Evolutionary conservation across 2,113 vertebrate genomes (phyloP), one percentile per base, ranked within the genome.

Genomic region (Copsychus sechellarum): DNA sequence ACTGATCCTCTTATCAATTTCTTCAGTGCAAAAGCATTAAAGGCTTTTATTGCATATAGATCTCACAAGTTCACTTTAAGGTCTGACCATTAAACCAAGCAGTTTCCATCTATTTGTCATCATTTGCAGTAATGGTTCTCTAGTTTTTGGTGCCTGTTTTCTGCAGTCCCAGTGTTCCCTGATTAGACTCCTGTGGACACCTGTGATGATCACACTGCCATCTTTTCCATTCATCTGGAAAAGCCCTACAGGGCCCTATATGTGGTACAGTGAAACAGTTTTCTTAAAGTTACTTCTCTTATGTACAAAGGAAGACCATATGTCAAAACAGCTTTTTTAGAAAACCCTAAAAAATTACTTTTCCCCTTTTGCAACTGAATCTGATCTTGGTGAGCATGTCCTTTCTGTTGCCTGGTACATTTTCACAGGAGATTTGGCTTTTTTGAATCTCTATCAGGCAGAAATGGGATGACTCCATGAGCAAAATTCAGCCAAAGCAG

Each of bases 61-160:
- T 92, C 88, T 93, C 88, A 72, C 43, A 86, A 88, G 90, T 83
- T 96, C 90, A 84, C 53, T 65, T 95, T 93, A 78, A 94, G 88
- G 86, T 96, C 90, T 88, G 90, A 86, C 93, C 90, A 9, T 95
- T 95, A 96, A 94, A 90, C 48, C 48, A 81, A 74, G 56, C 56
- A 81, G 82, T 95, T 96, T 83, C 82, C 36, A 64, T 86, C 93
- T 94, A 60, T 95, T 95, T 95, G 93, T 96, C 93, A 94, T 94
- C 88, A 96, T 94, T 96, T 94, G 86, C 78, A 69, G 83, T 94
- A 78, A 88, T 78, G 65, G 77, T 48, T 92, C 53, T 92, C 65
- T 70, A 65, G 90, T 78, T 88, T 60, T 88, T 60, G 69, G 50
- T 83, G 48, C 40, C 53, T 95, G 47, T 86, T 53, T 93, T 86